Percentiles rank a stretch among this genome's conserved stretches.
Conservation (phyloP, 2,113 vertebrate genomes). For the Athene cunicularia region DNA sequence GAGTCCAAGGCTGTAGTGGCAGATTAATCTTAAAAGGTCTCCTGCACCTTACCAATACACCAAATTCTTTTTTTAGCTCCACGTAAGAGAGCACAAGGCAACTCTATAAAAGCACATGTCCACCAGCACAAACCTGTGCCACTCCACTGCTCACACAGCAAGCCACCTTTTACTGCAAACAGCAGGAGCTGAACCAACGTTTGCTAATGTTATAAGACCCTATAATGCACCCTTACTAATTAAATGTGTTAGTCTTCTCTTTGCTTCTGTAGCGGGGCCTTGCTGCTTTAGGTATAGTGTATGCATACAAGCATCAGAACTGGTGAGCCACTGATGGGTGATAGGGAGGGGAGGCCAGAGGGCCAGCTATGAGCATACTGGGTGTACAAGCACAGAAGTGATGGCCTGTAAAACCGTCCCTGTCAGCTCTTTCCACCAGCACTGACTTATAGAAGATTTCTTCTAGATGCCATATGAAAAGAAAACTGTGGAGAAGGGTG, state of each 20-base stretch:
- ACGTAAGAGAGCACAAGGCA: not conserved
- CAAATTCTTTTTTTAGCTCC: not conserved
- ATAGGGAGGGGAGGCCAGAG: not conserved
- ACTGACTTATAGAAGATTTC: not conserved
- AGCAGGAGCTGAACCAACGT: not conserved
- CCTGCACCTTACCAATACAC: not conserved
- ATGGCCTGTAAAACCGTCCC: not conserved
- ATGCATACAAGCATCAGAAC: not conserved
- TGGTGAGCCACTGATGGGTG: rapidly evolving
- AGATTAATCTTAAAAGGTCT: not conserved
- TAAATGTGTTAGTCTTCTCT: not conserved
- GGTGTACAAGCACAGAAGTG: not conserved
- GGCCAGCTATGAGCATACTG: not conserved
- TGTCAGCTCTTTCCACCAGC: not conserved
- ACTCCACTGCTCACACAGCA: not conserved
- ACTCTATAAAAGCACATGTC: not conserved
- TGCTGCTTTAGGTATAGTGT: not conserved
- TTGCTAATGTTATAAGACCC: not conserved
- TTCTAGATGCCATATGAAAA: not conserved
- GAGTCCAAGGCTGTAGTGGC: not conserved
- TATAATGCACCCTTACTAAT: not conserved
- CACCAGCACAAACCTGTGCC: not conserved
- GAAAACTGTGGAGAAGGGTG: not conserved
- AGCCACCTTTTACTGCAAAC: not conserved
- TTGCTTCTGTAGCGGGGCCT: not conserved